Evolutionary conservation across 2,113 vertebrate genomes (phyloP).

Genomic region (Grallaria varia): DNA sequence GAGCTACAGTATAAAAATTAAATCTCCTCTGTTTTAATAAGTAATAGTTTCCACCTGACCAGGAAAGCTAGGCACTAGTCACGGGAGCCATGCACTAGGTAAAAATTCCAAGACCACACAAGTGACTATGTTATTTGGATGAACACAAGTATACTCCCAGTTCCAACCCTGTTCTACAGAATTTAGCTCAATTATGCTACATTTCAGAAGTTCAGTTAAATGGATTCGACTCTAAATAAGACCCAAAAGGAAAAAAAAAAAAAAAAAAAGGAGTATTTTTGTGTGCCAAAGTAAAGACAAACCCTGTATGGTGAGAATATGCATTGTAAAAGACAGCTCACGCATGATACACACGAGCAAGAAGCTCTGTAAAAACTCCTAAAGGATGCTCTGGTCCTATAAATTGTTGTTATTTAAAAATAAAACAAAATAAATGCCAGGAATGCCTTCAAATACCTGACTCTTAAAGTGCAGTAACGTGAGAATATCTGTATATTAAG

Average conservation of each 20-base stretch:
- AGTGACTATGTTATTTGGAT: background rate
- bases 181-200: background rate
- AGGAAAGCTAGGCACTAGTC: background rate
- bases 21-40: background rate
- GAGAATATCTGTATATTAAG: background rate
- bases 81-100: background rate
- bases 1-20: background rate
- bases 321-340: background rate
- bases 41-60: background rate
- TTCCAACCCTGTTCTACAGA: background rate
- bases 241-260: background rate
- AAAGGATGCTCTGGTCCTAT: background rate
- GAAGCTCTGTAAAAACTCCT: background rate
- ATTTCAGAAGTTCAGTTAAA: background rate
- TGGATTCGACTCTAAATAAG: background rate
- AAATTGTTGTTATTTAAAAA: background rate
- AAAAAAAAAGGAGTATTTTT: background rate
- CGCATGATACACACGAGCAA: rapidly evolving
- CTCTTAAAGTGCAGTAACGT: background rate
- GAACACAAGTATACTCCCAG: background rate
- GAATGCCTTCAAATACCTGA: background rate
- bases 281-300: background rate
- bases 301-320: background rate
- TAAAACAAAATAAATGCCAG: background rate
- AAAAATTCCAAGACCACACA: background rate